Conservation (phyloP, 2,888 invertebrate species). For the Drosophila nr. medialis region DNA sequence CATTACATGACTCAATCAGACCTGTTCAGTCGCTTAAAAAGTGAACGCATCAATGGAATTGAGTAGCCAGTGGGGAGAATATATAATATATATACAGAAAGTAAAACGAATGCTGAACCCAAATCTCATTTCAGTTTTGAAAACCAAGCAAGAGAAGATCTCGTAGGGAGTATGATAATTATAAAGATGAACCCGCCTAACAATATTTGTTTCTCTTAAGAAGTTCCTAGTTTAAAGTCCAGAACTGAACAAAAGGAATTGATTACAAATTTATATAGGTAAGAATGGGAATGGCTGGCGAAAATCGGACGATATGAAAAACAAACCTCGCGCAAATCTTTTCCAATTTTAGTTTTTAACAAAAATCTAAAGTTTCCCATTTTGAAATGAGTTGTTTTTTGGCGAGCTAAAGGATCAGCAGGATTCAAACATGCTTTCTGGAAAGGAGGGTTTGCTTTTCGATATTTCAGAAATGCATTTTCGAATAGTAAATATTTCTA, state of each 20-base stretch:
- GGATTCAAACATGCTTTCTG: not conserved
- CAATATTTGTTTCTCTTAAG: not conserved
- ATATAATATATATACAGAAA: not conserved
- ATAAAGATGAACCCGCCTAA: not conserved
- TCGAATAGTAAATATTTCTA: not conserved
- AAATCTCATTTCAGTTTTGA: not conserved
- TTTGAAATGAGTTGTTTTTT: not conserved
- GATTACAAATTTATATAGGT: too few relatives aligned
- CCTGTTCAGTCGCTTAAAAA: constrained; percentile 1
- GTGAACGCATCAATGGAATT: not conserved
- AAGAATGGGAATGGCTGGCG: not conserved
- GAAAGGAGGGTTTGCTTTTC: not conserved
- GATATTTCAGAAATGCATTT: not conserved
- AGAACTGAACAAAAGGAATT: too few relatives aligned
- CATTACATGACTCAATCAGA: not conserved
- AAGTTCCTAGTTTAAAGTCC: not conserved
- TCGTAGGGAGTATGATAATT: not conserved
- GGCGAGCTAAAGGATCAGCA: not conserved
- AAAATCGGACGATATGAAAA: not conserved
- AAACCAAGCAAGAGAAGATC: not conserved
- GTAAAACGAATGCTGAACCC: not conserved
- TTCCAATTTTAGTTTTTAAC: too few relatives aligned
- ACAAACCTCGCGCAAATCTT: not conserved
- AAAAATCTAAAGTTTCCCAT: not conserved
- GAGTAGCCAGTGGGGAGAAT: not conserved